Evolutionary conservation across 2,888 invertebrate species (phyloP).

Genomic region (Lithophane leautieri): DNA sequence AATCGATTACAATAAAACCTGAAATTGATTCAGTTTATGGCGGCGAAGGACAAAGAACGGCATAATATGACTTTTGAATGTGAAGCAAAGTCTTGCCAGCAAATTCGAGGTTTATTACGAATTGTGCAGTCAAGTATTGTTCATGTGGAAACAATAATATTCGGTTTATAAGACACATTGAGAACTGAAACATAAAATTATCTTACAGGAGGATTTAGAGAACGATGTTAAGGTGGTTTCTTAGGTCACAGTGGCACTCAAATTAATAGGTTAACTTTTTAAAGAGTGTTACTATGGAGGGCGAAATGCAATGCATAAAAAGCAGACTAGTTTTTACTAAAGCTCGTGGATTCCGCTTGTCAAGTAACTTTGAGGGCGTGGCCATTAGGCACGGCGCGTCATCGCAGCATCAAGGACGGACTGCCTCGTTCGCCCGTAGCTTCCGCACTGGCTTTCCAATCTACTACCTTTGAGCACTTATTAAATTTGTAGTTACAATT

Average conservation of each 20-base stretch:
- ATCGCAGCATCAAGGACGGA: conserved; percentile 59
- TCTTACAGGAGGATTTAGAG: neutral
- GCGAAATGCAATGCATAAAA: neutral
- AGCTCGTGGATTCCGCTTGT: conserved; percentile 21
- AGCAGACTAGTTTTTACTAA: conserved; percentile 7
- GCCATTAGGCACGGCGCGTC: conserved; percentile 51
- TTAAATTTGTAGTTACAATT: conserved; percentile 19
- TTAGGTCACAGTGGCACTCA: conserved; percentile 1
- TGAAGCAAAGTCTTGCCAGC: conserved; percentile 38
- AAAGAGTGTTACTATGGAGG: neutral
- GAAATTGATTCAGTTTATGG: conserved; percentile 37
- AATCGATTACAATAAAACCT: conserved; percentile 45
- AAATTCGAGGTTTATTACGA: conserved; percentile 44
- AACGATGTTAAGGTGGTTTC: neutral
- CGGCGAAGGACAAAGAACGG: conserved; percentile 49
- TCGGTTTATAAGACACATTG: conserved; percentile 6
- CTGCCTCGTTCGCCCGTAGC: conserved; percentile 34
- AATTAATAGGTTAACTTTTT: neutral
- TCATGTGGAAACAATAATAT: conserved; percentile 31
- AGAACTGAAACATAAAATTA: conserved; percentile 20
- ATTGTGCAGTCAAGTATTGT: conserved; percentile 30
- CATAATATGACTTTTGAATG: conserved; percentile 39
- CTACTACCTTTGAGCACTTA: conserved; percentile 38
- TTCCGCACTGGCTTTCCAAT: conserved; percentile 56
- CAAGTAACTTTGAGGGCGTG: conserved; percentile 57